A percentile compares a stretch with the other conserved stretches of the same genome.
phyloP scores from a whole-genome alignment of 2,113 vertebrate species.

The Uria aalge region DNA sequence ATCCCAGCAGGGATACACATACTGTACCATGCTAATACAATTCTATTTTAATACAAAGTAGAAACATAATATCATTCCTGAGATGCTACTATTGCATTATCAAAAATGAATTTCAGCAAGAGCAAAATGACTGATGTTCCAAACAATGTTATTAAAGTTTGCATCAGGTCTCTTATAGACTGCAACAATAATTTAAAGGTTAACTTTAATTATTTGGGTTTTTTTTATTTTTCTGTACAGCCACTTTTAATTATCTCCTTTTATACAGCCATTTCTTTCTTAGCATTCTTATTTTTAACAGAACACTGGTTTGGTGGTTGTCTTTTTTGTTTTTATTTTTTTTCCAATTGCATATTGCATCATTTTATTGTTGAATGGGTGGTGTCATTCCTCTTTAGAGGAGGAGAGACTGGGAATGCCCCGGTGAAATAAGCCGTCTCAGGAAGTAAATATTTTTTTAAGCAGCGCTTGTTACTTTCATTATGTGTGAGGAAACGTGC shows the following conservation, averaged over 20 bases:
- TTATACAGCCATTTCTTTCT: not conserved
- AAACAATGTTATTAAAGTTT: slow-evolving; percentile 7
- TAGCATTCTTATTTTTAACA: not conserved
- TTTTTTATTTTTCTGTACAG: not conserved
- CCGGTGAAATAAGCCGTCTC: not conserved
- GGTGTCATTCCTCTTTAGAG: not conserved
- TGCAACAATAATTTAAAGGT: not conserved
- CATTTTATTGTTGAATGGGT: not conserved
- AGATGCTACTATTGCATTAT: slow-evolving; percentile 42
- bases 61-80: slow-evolving; percentile 53
- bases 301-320: not conserved
- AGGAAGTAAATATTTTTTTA: not conserved
- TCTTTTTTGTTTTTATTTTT: not conserved
- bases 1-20: slow-evolving; percentile 25
- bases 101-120: slow-evolving; percentile 35
- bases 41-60: slow-evolving; percentile 50
- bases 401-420: not conserved
- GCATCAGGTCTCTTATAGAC: not conserved
- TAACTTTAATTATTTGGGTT: not conserved
- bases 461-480: not conserved
- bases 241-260: not conserved
- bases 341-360: not conserved
- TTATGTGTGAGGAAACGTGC: not conserved
- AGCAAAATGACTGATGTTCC: slow-evolving; percentile 32
- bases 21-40: slow-evolving; percentile 39